Base-by-base conservation (phyloP, 2,888 invertebrate species). In the Steinernema hermaphroditum region DNA sequence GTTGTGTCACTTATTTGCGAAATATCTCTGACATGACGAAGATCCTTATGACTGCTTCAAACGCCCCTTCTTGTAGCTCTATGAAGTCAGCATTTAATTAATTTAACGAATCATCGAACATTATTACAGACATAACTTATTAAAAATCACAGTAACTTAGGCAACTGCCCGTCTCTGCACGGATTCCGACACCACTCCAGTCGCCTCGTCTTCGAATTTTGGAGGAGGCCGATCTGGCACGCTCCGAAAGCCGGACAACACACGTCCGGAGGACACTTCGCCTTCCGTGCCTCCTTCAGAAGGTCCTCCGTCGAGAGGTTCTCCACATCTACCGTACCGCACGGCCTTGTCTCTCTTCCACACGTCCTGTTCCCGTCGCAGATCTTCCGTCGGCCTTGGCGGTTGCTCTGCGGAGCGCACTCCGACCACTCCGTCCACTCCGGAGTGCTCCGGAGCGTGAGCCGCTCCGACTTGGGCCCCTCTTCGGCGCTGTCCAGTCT, bases 141-240 rank as follows among this genome's bases (percentile, higher is more conserved):
- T 34, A 62, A 29, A 12, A 16, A 62, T 46, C 22, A 62, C 16
- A 62, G 27, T 32, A 62, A 19, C 62, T 62, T 62, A 14, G 62
- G 62, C 44, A 49, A 43, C 27, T 70, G 70, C 27, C 46, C 34
- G 12, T 44, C 27, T n/a, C 69, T 49, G 46, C 85, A 85, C 22
- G 83, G 80, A 44, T 79, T 76, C 29, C 74, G 74, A 73, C 85
- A 85, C 83, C 83, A 85, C 69, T 85, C 80, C 37, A 84, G 69
- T 46, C 76, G 77, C 50, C 77, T 78, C 22, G 77, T 81, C 29
- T 69, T 73, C 0, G 79, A 77, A 44, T 82, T 81, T 54, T 82
- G 81, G 46, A 79, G 76, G 27, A 85, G 72, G n/a, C 85, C 85
- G 29, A 80, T 57, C 24, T 74, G 50, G 69, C 81, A 81, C 14